A percentile compares a stretch with the other conserved stretches of the same genome.
Evolutionary conservation across 2,797 vertebrate species (phyloP).

Genomic region (Poeciliopsis gracilis): DNA sequence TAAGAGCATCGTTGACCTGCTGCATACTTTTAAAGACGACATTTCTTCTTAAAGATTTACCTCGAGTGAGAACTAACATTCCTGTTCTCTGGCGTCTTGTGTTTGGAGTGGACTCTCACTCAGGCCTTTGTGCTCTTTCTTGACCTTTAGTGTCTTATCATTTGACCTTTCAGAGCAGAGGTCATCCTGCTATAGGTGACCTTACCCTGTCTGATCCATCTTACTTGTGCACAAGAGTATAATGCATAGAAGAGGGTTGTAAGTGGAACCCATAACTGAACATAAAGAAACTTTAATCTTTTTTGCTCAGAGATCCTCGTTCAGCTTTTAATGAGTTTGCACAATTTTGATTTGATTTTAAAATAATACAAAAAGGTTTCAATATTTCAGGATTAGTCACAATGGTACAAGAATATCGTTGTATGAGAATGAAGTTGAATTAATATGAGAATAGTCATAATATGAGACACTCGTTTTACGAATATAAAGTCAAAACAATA

Average conservation of each 20-base stretch:
- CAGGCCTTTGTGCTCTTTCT: slow-evolving; percentile 67
- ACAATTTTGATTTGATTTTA: neutral
- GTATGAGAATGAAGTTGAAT: too few species aligned
- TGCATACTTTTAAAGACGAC: slow-evolving; percentile 36
- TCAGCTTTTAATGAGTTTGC: slow-evolving; percentile 17
- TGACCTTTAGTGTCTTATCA: slow-evolving; percentile 77
- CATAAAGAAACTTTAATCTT: slow-evolving; percentile 49
- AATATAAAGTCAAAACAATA: too few species aligned
- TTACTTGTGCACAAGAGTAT: slow-evolving; percentile 58
- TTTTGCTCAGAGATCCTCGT: slow-evolving; percentile 15
- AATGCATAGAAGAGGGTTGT: slow-evolving; percentile 52
- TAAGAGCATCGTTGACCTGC: slow-evolving; percentile 36
- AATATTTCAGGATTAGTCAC: too few species aligned
- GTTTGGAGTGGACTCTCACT: slow-evolving; percentile 74
- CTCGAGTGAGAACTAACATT: slow-evolving; percentile 64
- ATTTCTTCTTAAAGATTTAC: slow-evolving; percentile 43
- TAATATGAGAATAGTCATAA: too few species aligned
- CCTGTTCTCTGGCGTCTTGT: slow-evolving; percentile 55
- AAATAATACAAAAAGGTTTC: too few species aligned
- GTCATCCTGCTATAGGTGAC: slow-evolving; percentile 72
- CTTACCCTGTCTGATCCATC: slow-evolving; percentile 39
- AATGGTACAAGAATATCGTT: too few species aligned
- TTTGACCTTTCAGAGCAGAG: slow-evolving; percentile 72
- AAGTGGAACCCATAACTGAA: slow-evolving; percentile 51
- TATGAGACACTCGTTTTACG: too few species aligned